Base-by-base conservation (phyloP, 2,888 invertebrate genomes). In the Nineta flava region DNA sequence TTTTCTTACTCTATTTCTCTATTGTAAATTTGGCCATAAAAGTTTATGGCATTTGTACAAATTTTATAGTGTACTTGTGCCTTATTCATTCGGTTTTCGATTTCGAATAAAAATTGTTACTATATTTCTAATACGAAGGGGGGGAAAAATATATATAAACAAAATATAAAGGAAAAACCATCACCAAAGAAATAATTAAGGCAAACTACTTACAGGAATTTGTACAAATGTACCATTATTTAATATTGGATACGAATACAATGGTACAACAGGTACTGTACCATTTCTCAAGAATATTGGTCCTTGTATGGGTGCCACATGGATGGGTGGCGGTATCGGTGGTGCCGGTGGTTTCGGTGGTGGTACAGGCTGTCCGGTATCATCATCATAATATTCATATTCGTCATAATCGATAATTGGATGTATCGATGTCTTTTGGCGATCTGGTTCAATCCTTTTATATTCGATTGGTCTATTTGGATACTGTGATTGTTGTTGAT, bases 171-270 rank as follows among this genome's bases (percentile, higher is more conserved):
- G 2, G 6, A 26, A 26, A 26, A 5, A 3, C 26, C 26, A 26
- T 26, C 26, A 26, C 26, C 26, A 26, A 26, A 26, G 2, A 26
- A n/a, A 7, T 6, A 26, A 26, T 26, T 26, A 2, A 1, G 7
- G 7, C 4, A 26, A 26, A 5, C 7, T 26, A 79, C 87, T 87
- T 70, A 90, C 90, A 72, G 90, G 90, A 73, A 90, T 90, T 73
- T 90, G 88, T 58, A 88, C 81, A 66, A 87, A 83, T 45, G 84
- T 80, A 55, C 90, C 90, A 68, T 90, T 90, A 68, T 86, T 87
- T 60, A 86, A 71, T 57, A 84, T 83, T 46, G 84, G 83, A 69
- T 88, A 88, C 48, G 88, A 84, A 57, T 87, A 88, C 43, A 90
- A 72, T 17, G 90, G 90, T 54, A 90, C 87, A 6, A 90, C 90